phyloP scores from a whole-genome alignment of 2,797 vertebrate species.

The Gastrophryne carolinensis region DNA sequence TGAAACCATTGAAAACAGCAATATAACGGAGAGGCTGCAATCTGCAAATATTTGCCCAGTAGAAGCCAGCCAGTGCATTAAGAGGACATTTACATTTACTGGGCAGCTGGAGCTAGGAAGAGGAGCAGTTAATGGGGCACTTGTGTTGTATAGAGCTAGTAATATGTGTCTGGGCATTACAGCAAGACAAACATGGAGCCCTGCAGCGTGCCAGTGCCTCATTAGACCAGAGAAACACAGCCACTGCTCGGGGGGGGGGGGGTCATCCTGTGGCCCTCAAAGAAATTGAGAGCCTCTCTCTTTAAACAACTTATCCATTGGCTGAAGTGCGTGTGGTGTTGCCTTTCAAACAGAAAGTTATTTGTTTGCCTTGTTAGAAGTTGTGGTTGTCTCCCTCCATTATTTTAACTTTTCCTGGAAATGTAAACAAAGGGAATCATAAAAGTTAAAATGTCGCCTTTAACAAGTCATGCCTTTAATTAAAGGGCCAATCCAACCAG shows the following conservation, averaged over 20 bases:
- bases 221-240: not conserved
- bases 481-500: no score
- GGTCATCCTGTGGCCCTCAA: no score
- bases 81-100: not conserved
- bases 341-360: no score
- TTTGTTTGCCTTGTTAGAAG: no score
- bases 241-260: not conserved
- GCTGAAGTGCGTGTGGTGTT: not conserved
- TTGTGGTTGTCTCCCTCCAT: no score
- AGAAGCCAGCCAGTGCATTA: not conserved
- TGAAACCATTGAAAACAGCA: not conserved
- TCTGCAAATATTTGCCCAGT: conserved; percentile 24
- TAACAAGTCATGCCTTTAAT: no score
- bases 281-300: not conserved
- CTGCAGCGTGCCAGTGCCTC: not conserved
- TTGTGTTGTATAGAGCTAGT: not conserved
- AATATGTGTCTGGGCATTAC: not conserved
- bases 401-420: no score
- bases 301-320: not conserved
- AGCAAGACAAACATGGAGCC: not conserved
- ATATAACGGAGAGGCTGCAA: not conserved
- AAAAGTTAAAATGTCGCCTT: no score
- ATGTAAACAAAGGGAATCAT: no score
- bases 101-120: not conserved
- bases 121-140: not conserved